phyloP scores from a whole-genome alignment of 1,140 invertebrate genomes.

The Ectropis grisescens region DNA sequence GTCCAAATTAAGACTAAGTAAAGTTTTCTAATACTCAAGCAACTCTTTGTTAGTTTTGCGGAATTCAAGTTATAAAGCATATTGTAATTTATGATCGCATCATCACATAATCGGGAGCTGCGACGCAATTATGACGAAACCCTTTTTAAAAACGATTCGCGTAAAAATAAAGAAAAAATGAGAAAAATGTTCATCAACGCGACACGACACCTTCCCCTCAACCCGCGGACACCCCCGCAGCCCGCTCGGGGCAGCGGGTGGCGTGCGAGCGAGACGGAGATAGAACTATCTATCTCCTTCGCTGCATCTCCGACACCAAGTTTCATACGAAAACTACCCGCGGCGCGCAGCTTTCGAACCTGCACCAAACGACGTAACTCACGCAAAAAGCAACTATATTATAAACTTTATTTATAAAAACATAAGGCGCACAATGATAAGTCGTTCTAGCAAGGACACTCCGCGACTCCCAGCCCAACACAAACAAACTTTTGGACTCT shows the following conservation, averaged over 20 bases:
- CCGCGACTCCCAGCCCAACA: too few species aligned
- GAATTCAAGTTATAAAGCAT: slow-evolving; percentile 2
- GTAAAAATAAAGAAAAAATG: slow-evolving; percentile 66
- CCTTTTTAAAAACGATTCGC: slow-evolving; percentile 68
- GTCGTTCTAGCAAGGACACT: too few species aligned
- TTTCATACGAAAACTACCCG: slow-evolving; percentile 67
- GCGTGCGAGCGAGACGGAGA: slow-evolving; percentile 29
- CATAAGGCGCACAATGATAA: too few species aligned
- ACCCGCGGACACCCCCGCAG: slow-evolving; percentile 19
- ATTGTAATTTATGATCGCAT: slow-evolving; percentile 15
- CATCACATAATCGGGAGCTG: slow-evolving; percentile 56
- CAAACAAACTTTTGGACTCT: slow-evolving; percentile 59
- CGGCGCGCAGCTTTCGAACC: slow-evolving; percentile 36
- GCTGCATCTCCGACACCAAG: slow-evolving; percentile 59
- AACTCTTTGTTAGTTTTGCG: not conserved
- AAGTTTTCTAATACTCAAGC: not conserved
- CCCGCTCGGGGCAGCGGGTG: slow-evolving; percentile 54
- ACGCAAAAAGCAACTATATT: too few species aligned
- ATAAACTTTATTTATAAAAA: too few species aligned
- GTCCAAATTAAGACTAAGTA: too few species aligned
- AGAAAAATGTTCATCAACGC: slow-evolving; percentile 70
- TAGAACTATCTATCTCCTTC: slow-evolving; percentile 26
- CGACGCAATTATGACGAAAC: slow-evolving; percentile 68
- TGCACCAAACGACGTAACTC: too few species aligned
- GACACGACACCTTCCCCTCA: slow-evolving; percentile 47